These are phyloP conservation scores for Icerya purchasi DNA, from an alignment of 2,888 invertebrate genomes.

Conservation along the genomic window DNA sequence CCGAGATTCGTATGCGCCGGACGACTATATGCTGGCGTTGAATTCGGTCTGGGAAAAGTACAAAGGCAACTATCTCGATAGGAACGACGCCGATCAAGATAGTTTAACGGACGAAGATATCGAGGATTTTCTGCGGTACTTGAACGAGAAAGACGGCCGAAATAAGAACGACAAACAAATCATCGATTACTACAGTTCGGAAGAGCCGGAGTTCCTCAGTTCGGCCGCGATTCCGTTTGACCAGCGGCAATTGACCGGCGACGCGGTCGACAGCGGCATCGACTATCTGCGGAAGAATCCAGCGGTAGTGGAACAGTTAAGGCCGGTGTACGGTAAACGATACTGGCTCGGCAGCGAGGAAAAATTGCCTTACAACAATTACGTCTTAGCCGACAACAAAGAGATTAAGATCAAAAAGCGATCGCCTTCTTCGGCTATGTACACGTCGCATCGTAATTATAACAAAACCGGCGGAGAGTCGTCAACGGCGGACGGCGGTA, in stretches of 20 bases:
- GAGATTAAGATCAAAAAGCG: background rate
- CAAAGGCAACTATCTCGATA: slow-evolving; percentile 20
- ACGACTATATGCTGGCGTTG: slow-evolving; percentile 33
- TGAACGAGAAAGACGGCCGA: slow-evolving; percentile 16
- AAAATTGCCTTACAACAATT: background rate
- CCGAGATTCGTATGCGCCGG: no score
- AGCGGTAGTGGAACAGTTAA: background rate
- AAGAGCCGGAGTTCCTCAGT: slow-evolving; percentile 13
- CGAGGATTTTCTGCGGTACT: slow-evolving; percentile 4
- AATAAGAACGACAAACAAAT: slow-evolving; percentile 15
- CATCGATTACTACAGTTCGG: slow-evolving; percentile 19
- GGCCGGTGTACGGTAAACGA: slow-evolving; percentile 10
- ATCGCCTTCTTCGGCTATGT: background rate
- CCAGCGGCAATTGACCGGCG: background rate
- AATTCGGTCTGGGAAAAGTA: slow-evolving; percentile 37
- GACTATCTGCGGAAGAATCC: background rate
- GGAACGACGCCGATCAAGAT: slow-evolving; percentile 1
- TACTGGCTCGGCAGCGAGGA: slow-evolving; percentile 15
- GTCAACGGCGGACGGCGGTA: background rate
- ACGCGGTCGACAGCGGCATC: slow-evolving; percentile 9
- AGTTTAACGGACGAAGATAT: slow-evolving; percentile 1
- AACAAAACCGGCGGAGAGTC: background rate
- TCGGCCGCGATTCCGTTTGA: background rate
- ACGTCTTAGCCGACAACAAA: background rate
- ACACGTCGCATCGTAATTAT: background rate